A percentile compares a stretch with the other conserved stretches of the same genome.
Conservation (phyloP, 2,888 invertebrate genomes). For the Tanytarsus gracilentus region DNA sequence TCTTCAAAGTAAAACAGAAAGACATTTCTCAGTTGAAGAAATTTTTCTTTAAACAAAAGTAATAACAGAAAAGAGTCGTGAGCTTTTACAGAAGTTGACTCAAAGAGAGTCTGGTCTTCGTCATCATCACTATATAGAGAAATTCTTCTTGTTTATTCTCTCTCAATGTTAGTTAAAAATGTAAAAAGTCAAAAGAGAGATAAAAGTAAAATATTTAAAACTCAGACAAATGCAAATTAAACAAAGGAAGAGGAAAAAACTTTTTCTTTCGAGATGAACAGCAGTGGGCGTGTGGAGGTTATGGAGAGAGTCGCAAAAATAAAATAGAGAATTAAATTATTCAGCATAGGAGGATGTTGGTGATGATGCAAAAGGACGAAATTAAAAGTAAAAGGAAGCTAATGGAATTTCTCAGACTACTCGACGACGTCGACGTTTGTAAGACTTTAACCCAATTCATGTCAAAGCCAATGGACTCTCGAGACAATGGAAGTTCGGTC, state of each 20-base stretch:
- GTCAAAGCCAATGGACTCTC: constrained; percentile 40
- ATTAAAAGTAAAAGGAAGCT: not conserved
- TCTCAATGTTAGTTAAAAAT: not conserved
- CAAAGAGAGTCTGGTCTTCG: too few species aligned
- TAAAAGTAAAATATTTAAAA: constrained; percentile 15
- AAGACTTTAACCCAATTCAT: constrained; percentile 14
- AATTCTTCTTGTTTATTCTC: not conserved
- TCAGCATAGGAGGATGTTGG: constrained; percentile 9
- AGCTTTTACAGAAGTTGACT: too few species aligned
- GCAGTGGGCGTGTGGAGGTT: not conserved
- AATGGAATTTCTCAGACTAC: not conserved
- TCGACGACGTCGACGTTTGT: constrained; percentile 2
- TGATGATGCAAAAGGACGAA: not conserved
- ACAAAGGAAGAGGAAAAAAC: not conserved
- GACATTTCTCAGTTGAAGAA: too few species aligned
- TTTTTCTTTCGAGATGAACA: not conserved
- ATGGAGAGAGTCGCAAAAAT: not conserved
- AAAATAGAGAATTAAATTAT: constrained; percentile 6
- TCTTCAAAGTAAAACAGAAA: too few species aligned
- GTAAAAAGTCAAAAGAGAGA: not conserved
- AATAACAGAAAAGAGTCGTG: too few species aligned
- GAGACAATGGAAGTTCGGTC: constrained; percentile 52
- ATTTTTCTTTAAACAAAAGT: too few species aligned
- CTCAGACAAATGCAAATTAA: constrained; percentile 9
- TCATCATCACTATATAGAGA: too few species aligned